These are phyloP conservation scores for Sebastes glaucus DNA, from an alignment of 2,797 vertebrate genomes.

Conservation along the genomic window DNA sequence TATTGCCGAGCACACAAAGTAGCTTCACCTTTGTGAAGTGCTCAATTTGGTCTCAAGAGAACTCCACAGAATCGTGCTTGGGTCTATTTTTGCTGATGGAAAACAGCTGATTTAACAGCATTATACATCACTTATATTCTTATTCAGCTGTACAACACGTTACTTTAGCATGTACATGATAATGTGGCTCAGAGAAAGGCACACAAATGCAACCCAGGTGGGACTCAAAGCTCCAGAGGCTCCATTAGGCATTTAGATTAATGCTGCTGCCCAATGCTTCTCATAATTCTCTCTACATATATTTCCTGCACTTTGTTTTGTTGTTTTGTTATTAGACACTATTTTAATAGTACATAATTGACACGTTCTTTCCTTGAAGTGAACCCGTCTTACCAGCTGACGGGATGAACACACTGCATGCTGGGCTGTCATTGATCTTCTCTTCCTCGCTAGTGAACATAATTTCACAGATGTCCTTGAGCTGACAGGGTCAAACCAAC, in stretches of 20 bases:
- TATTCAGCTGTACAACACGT: not conserved
- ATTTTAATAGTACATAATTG: not conserved
- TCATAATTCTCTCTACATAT: not conserved
- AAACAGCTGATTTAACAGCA: not conserved
- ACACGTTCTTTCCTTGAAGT: not conserved
- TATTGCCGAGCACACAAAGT: too few species aligned
- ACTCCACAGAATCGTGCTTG: not conserved
- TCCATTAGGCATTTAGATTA: constrained; percentile 77
- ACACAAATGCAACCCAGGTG: not conserved
- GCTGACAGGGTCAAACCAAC: not conserved
- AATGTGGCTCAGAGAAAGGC: not conserved
- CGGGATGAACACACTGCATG: not conserved
- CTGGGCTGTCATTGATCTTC: not conserved
- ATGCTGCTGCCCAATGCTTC: not conserved
- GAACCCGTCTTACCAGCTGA: not conserved
- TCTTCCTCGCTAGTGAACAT: not conserved
- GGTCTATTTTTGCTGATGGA: not conserved
- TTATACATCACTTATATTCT: not conserved
- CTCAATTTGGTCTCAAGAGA: not conserved
- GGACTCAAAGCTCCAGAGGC: constrained; percentile 78
- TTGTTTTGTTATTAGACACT: not conserved
- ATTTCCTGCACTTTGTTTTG: not conserved
- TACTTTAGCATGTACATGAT: not conserved
- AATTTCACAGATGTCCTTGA: not conserved
- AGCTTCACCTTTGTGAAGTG: not conserved